These are phyloP conservation scores for Eulemur coronatus DNA, from an alignment of 2,797 vertebrate species.

Conservation along the genomic window DNA sequence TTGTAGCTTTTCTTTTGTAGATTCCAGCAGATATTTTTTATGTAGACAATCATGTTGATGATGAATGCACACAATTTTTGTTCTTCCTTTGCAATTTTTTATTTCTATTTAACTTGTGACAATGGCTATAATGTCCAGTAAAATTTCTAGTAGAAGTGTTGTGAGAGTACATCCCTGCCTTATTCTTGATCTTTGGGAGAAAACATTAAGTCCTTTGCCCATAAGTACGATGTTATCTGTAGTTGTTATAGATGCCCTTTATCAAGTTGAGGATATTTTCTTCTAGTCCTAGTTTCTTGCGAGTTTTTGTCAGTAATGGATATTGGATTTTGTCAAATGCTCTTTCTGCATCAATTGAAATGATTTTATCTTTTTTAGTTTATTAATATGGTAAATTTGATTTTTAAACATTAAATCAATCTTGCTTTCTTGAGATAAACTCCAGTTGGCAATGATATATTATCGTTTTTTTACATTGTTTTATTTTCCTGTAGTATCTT, in stretches of 20 bases:
- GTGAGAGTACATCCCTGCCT: too few species aligned
- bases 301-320: background rate
- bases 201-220: background rate
- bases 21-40: background rate
- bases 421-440: background rate
- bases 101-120: background rate
- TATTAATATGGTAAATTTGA: background rate
- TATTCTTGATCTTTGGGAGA: background rate
- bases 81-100: background rate
- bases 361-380: background rate
- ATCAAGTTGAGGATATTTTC: background rate
- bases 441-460: background rate
- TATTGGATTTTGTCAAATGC: background rate
- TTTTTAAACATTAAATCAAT: background rate
- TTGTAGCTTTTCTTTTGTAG: background rate
- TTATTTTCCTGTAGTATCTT: slow-evolving; percentile 9
- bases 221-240: background rate
- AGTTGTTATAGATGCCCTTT: background rate
- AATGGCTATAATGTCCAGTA: background rate
- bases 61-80: background rate
- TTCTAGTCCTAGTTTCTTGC: background rate
- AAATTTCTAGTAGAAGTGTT: background rate
- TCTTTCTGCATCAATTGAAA: background rate
- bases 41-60: background rate
- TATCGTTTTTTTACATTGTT: background rate